These are phyloP conservation scores for Mesocricetus auratus DNA, from an alignment of 2,113 vertebrate species.

Conservation along the genomic window DNA sequence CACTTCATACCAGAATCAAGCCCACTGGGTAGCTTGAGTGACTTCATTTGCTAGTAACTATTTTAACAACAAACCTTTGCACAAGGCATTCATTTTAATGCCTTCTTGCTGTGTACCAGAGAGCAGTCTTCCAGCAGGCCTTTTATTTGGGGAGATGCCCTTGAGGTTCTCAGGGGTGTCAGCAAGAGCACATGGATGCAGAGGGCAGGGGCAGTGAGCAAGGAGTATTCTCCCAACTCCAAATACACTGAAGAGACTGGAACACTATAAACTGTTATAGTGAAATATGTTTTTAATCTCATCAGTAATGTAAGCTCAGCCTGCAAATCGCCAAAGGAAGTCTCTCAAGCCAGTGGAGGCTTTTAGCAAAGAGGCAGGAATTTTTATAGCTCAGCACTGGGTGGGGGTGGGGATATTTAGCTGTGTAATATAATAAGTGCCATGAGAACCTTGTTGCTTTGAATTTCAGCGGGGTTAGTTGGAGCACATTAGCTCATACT, in stretches of 20 bases:
- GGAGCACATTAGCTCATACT: constrained; percentile 49
- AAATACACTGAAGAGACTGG: constrained; percentile 18
- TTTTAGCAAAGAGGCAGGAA: constrained; percentile 77
- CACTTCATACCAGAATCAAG: neutral
- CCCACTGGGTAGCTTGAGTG: neutral
- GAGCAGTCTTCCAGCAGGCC: neutral
- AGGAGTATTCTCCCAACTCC: neutral
- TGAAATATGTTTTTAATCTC: constrained; percentile 80
- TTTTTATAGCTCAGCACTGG: constrained; percentile 62
- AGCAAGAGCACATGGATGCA: neutral
- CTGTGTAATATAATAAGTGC: constrained; percentile 67
- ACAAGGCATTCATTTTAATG: neutral
- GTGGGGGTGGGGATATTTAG: constrained; percentile 51
- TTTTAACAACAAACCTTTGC: constrained; percentile 48
- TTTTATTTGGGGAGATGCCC: neutral
- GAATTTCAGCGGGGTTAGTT: constrained; percentile 48
- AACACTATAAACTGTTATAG: constrained; percentile 65
- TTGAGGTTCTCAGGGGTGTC: neutral
- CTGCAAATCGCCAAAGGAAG: constrained; percentile 69
- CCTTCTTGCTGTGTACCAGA: neutral
- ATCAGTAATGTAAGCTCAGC: constrained; percentile 67
- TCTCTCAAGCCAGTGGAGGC: constrained; percentile 71
- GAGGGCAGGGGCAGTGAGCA: neutral
- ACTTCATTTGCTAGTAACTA: constrained; percentile 20
- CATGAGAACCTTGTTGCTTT: constrained; percentile 76